phyloP scores from a whole-genome alignment of 2,888 invertebrate species.

The Anodontia alba region DNA sequence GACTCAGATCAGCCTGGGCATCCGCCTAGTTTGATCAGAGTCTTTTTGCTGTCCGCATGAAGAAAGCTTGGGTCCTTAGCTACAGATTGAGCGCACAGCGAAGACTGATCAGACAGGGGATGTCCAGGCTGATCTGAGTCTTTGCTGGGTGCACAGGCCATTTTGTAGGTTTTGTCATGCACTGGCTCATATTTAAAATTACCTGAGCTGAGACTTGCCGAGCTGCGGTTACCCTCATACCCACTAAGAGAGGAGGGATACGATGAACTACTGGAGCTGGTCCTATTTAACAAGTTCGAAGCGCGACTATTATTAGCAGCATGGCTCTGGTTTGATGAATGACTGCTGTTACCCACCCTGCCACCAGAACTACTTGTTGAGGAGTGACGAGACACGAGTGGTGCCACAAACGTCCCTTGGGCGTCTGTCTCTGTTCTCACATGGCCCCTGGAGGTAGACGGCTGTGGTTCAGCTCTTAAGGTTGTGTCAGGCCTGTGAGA shows the following conservation, averaged over 20 bases:
- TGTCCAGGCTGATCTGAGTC: no score
- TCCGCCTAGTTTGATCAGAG: no score
- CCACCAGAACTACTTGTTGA: not conserved
- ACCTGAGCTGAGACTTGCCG: slow-evolving; percentile 46
- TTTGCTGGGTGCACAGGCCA: no score
- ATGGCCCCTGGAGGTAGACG: not conserved
- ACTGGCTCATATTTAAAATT: no score
- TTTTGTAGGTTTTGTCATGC: no score
- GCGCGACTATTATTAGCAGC: slow-evolving; percentile 1
- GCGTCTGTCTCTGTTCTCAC: not conserved
- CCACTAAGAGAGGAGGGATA: slow-evolving; percentile 36
- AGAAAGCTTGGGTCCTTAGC: no score
- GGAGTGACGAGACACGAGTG: not conserved
- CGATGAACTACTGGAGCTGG: not conserved
- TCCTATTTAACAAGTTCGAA: not conserved
- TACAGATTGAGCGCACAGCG: no score
- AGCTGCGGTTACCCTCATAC: slow-evolving; percentile 27
- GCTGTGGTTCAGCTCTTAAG: not conserved
- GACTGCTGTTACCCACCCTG: not conserved
- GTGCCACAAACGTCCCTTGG: not conserved
- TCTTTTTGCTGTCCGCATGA: no score
- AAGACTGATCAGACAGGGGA: no score
- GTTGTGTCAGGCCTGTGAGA: not conserved
- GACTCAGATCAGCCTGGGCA: no score
- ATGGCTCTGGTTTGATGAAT: not conserved